Evolutionary conservation across 2,113 vertebrate species (phyloP), one percentile per base, ranked within the genome.

Genomic region (Podarcis raffonei): DNA sequence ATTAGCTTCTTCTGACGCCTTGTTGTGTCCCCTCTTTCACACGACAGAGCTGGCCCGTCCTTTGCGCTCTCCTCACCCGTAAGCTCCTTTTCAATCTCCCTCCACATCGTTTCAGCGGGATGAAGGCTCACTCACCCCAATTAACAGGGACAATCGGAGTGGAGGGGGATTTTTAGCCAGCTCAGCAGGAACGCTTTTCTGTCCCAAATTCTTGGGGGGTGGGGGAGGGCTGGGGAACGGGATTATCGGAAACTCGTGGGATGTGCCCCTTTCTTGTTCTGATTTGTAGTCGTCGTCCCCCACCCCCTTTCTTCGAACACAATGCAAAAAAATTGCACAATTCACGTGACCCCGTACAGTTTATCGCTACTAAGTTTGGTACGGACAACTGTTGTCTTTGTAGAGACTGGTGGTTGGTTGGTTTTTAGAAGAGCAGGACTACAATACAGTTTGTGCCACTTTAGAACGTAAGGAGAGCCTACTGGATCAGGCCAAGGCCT

Each of bases 111-210:
- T 93, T 89, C 92, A 91, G 71, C 85, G 86, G 86, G 89, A 94
- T 74, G 93, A 89, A 89, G 90, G 84, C 92, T 74, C 16, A 20
- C n/a, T 93, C 91, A 93, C 90, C 92, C 94, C 93, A 95, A 96
- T 96, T 95, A 95, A 94, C 89, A 83, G 81, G 42, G n/a, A 94
- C 91, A 95, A 95, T 93, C 37, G 90, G 74, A 95, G 77, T 80
- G 92, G 94, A 94, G 89, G 89, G 79, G 91, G 91, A 92, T 93
- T 95, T 69, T 93, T 90, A 91, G 93, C 87, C 86, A 93, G 85
- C 89, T 80, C 90, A 87, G 94, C 91, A 92, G 89, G 91, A 81
- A 3, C 0, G 42, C 85, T 66, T 93, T 90, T 92, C 62, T 59
- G 91, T 87, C 84, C 89, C 74, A 86, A 93, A 94, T 93, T 93